Percentiles rank a stretch among this genome's conserved stretches.
Evolutionary conservation across 2,797 vertebrate genomes (phyloP).

Genomic region (Acanthiza pusilla): DNA sequence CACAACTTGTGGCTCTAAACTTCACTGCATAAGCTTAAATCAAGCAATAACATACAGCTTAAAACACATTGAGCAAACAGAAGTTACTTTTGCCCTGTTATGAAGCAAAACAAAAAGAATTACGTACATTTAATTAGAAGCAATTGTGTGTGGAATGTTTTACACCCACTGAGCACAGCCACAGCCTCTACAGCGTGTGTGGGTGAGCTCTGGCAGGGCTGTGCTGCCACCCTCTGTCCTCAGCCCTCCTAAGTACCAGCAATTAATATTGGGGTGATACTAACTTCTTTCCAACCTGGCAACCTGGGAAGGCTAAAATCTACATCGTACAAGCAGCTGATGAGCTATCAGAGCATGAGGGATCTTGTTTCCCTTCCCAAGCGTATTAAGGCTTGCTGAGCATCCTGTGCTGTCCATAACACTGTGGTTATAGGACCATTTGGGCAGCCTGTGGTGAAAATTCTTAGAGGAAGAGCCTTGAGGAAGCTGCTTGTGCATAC

Average conservation of each 20-base stretch:
- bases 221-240: slow-evolving; percentile 62
- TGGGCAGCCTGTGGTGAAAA: neutral
- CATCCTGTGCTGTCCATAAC: neutral
- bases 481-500: neutral
- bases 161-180: neutral
- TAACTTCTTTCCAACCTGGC: neutral
- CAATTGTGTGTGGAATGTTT: neutral
- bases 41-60: neutral
- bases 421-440: neutral
- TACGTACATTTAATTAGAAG: neutral
- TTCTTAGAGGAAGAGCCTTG: neutral
- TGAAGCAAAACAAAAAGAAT: neutral
- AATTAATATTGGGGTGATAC: neutral
- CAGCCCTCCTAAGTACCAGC: neutral
- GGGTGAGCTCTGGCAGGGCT: neutral
- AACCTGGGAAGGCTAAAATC: neutral
- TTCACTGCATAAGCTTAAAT: neutral
- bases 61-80: neutral
- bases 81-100: neutral
- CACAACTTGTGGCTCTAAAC: neutral
- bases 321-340: neutral
- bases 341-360: neutral
- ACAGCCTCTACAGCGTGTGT: fast-evolving
- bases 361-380: neutral
- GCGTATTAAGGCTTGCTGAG: neutral